Conservation (phyloP, 2,888 invertebrate genomes). For the Dynastes tityus region DNA sequence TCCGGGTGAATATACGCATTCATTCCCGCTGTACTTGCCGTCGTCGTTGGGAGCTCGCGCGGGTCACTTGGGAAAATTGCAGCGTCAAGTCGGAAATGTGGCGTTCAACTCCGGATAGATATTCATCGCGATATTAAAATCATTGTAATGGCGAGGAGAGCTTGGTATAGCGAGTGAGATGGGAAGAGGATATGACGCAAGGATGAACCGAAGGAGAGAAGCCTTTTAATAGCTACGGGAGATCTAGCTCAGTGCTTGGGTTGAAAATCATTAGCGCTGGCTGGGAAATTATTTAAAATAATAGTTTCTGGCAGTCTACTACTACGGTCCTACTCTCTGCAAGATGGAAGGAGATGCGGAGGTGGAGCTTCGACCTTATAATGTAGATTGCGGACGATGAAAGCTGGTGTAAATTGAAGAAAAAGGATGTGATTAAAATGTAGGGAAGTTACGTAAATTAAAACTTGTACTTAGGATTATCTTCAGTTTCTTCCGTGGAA, state of each 20-base stretch:
- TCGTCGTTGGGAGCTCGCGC: not conserved
- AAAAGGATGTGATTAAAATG: slow-evolving; percentile 26
- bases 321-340: not conserved
- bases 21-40: not conserved
- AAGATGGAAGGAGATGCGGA: not conserved
- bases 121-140: slow-evolving; percentile 41
- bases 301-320: slow-evolving; percentile 13
- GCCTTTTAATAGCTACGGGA: slow-evolving; percentile 1
- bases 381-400: slow-evolving; percentile 7
- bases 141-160: slow-evolving; percentile 23
- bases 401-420: not conserved
- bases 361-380: not conserved
- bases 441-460: slow-evolving; percentile 1
- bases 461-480: slow-evolving; percentile 20
- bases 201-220: not conserved
- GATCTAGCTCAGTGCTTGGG: not conserved
- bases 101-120: slow-evolving; percentile 26
- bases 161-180: not conserved
- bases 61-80: slow-evolving; percentile 41
- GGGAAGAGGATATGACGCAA: not conserved
- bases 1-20: slow-evolving; percentile 30
- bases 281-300: slow-evolving; percentile 39
- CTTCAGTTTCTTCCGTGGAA: not conserved
- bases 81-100: slow-evolving; percentile 36
- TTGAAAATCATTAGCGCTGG: slow-evolving; percentile 34